Conservation (phyloP, 2,888 invertebrate genomes). For the Steinernema carpocapsae region DNA sequence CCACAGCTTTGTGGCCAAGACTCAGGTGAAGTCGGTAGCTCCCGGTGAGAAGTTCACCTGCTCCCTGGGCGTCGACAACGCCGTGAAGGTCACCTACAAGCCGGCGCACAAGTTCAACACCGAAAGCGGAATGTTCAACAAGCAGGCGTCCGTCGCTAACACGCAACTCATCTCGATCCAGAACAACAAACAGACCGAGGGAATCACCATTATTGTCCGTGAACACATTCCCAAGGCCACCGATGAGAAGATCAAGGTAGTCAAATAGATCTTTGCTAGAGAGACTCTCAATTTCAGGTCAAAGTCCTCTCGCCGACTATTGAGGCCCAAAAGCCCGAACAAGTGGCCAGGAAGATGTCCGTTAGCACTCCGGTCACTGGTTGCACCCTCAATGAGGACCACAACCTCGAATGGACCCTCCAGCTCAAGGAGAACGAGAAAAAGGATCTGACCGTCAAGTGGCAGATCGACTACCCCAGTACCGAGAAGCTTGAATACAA, state of each 20-base stretch:
- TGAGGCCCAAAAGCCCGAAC: background rate
- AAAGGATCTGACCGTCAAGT: conserved; percentile 47
- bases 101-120: conserved; percentile 67
- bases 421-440: background rate
- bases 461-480: conserved; percentile 51
- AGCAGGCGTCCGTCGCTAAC: conserved; percentile 42
- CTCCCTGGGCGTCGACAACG: conserved; percentile 70
- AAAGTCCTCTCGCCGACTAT: background rate
- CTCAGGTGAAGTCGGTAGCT: conserved; percentile 66
- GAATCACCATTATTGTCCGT: conserved; percentile 52
- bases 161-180: conserved; percentile 58
- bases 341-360: background rate
- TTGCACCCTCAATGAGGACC: background rate
- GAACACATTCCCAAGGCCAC: conserved; percentile 59
- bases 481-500: conserved; percentile 47
- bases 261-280: background rate
- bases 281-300: background rate
- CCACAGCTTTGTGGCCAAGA: conserved; percentile 57
- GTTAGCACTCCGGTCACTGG: background rate
- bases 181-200: conserved; percentile 50
- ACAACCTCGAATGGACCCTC: conserved; percentile 19
- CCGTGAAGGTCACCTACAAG: conserved; percentile 69
- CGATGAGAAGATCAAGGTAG: conserved; percentile 63
- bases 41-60: conserved; percentile 70
- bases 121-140: background rate